These are phyloP conservation scores for Cyphomyrus plagiostoma DNA, from an alignment of 2,113 vertebrate genomes.

Conservation along the genomic window DNA sequence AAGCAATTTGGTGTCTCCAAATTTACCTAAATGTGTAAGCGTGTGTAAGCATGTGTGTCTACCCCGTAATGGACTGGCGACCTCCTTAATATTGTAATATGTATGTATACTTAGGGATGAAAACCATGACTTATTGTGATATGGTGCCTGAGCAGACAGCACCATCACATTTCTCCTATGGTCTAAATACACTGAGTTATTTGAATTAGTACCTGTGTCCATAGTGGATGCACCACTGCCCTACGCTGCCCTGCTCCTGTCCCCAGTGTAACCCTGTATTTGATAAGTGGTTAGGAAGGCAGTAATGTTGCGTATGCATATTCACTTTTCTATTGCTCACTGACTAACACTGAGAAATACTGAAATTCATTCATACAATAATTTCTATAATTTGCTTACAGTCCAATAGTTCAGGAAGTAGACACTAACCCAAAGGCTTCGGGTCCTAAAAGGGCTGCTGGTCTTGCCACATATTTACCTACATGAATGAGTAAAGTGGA, in stretches of 20 bases:
- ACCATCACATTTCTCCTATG: neutral
- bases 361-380: neutral
- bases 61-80: neutral
- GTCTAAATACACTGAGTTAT: neutral
- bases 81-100: neutral
- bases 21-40: neutral
- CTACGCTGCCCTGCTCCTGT: neutral
- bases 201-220: neutral
- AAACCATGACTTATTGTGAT: neutral
- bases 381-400: neutral
- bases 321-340: neutral
- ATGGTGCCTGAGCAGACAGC: neutral
- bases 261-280: neutral
- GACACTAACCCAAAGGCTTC: neutral
- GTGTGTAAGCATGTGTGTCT: neutral
- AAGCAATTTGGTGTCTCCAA: neutral
- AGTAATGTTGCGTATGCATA: neutral
- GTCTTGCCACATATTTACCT: neutral
- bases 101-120: neutral
- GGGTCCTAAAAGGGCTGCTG: neutral
- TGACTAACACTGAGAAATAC: neutral
- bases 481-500: neutral
- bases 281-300: neutral
- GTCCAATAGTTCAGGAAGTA: neutral
- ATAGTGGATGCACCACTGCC: neutral